These are phyloP conservation scores for Leptonema lineaticorne DNA, from an alignment of 1,140 invertebrate genomes.

Conservation along the genomic window DNA sequence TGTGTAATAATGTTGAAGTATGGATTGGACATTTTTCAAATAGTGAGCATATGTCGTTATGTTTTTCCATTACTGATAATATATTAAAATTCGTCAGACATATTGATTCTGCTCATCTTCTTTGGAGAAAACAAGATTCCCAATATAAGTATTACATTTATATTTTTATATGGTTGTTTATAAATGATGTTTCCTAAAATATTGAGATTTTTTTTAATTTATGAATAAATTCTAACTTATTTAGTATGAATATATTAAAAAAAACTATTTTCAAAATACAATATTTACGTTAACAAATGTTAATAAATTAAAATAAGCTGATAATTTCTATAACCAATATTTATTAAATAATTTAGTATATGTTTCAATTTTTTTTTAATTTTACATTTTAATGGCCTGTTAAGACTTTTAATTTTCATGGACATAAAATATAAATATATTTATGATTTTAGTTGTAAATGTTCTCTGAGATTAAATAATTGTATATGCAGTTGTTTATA, in stretches of 20 bases:
- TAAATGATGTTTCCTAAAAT: no score
- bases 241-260: no score
- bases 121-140: slow-evolving; percentile 2
- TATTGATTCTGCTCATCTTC: not conserved
- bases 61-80: slow-evolving; percentile 20
- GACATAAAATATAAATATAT: no score
- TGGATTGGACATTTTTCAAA: slow-evolving; percentile 11
- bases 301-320: no score
- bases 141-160: slow-evolving; percentile 20
- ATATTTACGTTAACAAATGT: no score
- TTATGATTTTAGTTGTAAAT: slow-evolving; percentile 30
- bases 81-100: slow-evolving; percentile 16
- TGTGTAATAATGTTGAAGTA: slow-evolving; percentile 34
- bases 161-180: no score
- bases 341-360: not conserved
- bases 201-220: no score
- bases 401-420: no score
- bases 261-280: no score
- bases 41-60: not conserved
- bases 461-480: slow-evolving; percentile 21
- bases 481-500: slow-evolving; percentile 28
- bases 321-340: not conserved
- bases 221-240: no score
- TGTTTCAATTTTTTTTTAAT: not conserved
- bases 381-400: no score